Evolutionary conservation across 2,797 vertebrate species (phyloP), one percentile per base, ranked within the genome.

Genomic region (Enteromius paludinosus): DNA sequence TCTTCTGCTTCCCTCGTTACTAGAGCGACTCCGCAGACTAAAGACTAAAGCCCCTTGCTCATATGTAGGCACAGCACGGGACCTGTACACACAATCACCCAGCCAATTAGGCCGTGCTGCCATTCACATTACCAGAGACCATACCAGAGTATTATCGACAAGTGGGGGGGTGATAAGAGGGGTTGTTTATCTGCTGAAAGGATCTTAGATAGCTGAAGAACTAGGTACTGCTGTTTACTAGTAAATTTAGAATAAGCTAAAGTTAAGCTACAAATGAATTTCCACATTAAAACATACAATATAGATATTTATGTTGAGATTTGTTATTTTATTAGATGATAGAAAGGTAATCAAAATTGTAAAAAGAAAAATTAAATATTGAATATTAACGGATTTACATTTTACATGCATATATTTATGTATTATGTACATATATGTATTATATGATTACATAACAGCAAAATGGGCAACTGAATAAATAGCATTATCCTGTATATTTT

Each of bases 21-120:
- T 56, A 3, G 9, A 62, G 76, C 18, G 35, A 72, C 45, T 47
- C 73, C 52, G 52, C 33, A 81, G 25, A 79, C 4, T n/a, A n/a
- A 66, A 45, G 49, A 43, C 49, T 62, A 52, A 87, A 84, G 59
- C 61, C 77, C 28, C 30, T 76, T 23, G n/a, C 35, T 79, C 68
- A 87, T 84, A 88, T 83, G 78, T 52, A 59, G 28, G 56, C 75
- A 54, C 84, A 84, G 75, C 73, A 82, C 61, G 79, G 62, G 70
- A 70, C 38, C 38, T 83, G n/a, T 14, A 71, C 47, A 4, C 64
- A 74, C 65, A 75, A 82, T 49, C 64, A 79, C 65, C 30, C 11
- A 83, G 64, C 68, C 74, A 80, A 84, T 86, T 80, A 85, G 43
- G 25, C 12, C 79, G 61, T 43, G 9, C 72, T 72, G 75, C 49